Evolutionary conservation across 2,888 invertebrate genomes (phyloP), one percentile per base, ranked within the genome.

Genomic region (Rhimphoctona megacephalus): DNA sequence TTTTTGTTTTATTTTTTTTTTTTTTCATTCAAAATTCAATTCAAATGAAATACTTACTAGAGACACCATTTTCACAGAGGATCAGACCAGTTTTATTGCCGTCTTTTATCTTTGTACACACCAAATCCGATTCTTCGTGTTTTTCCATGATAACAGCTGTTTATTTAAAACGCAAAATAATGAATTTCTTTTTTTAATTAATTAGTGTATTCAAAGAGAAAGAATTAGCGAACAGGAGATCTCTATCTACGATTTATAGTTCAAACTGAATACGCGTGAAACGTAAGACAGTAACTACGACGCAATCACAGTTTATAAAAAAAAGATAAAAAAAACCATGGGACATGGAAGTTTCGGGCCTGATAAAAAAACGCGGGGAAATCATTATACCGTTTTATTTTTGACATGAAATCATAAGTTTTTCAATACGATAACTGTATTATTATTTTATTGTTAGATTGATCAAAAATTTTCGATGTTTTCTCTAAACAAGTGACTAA

Each of bases 401-500:
- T 30, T 49, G 1, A 70, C 17, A 30, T 30, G 17, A 61, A 61
- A 61, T 61, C 6, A 5, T 2, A 17, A 17, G 6, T 30, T 17
- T 25, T 17, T 6, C 17, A 17, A 61, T 61, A 7, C 14, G 14
- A 61, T 39, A n/a, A 30, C 43, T 54, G 46, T 46, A 22, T 79
- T 79, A 72, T 33, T 36, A 77, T 30, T 30, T 52, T 25, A 30
- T 52, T 43, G 9, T 11, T 25, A 61, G 14, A 64, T 76, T 17
- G 6, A 66, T 85, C 30, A 83, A 46, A 39, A 76, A 11, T 39
- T 33, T 76, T 39, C 30, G 30, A 19, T 61, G 52, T 78, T 83
- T 69, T 79, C 74, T 39, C 22, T 22, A 22, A 90, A 88, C 25
- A 89, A 84, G 17, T 76, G 73, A 17, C 85, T 82, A n/a, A 87